These are phyloP conservation scores for Drosophila mauritiana DNA, from an alignment of 1,140 invertebrate genomes.

Conservation along the genomic window DNA sequence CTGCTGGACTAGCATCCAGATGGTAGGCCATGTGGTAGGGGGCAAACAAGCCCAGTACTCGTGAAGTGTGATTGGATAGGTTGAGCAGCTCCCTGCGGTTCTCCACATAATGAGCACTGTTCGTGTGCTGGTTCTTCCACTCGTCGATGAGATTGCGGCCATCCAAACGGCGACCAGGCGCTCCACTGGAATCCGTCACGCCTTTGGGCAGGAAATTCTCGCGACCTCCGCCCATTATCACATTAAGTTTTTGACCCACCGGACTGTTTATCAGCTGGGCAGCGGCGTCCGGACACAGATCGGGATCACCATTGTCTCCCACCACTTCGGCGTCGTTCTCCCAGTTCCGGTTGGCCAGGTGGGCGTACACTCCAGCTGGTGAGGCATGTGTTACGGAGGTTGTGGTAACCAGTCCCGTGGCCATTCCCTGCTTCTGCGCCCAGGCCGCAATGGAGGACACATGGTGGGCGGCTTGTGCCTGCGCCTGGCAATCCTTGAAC, in stretches of 20 bases:
- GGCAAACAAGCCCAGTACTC: conserved; percentile 86
- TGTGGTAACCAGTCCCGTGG: conserved; percentile 89
- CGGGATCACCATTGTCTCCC: conserved; percentile 59
- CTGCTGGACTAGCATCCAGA: conserved; percentile 86
- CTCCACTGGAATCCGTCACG: conserved; percentile 71
- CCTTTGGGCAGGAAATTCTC: conserved; percentile 88
- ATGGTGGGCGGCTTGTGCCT: conserved; percentile 85
- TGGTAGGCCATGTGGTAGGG: conserved; percentile 86
- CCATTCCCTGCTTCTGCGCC: conserved; percentile 89
- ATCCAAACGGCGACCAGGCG: conserved; percentile 86
- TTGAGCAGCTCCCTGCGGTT: conserved; percentile 86
- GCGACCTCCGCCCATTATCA: conserved; percentile 91
- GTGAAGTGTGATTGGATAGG: conserved; percentile 84
- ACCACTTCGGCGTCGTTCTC: conserved; percentile 89
- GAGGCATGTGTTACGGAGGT: conserved; percentile 93
- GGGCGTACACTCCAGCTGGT: conserved; percentile 90
- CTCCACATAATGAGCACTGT: conserved; percentile 87
- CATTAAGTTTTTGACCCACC: conserved; percentile 88
- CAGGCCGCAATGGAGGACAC: conserved; percentile 89
- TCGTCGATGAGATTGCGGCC: conserved; percentile 90
- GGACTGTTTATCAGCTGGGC: conserved; percentile 89
- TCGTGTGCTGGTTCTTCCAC: conserved; percentile 85
- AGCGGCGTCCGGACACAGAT: conserved; percentile 89
- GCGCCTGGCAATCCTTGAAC: conserved; percentile 86
- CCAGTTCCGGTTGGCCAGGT: conserved; percentile 90